Conservation (phyloP, 1,140 invertebrate genomes). For the Hycleus phaleratus region DNA sequence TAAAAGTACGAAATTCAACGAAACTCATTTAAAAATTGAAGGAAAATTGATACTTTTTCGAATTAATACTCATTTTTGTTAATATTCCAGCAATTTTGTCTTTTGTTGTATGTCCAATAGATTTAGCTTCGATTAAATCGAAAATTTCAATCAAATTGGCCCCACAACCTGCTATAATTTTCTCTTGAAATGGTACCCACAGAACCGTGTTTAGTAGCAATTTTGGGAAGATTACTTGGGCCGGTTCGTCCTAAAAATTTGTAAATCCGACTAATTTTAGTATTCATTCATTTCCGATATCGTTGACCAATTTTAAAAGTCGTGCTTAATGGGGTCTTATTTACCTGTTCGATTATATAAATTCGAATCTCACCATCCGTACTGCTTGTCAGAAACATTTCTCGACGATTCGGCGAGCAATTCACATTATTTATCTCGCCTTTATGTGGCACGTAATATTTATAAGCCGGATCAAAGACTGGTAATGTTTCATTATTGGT, state of each 20-base stretch:
- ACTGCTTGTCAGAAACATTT: constrained; percentile 34
- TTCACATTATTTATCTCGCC: constrained; percentile 31
- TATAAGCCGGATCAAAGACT: constrained; percentile 32
- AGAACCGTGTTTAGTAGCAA: constrained; percentile 17
- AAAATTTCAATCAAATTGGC: constrained; percentile 29
- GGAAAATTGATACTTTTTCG: constrained; percentile 1
- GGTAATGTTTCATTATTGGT: constrained; percentile 20
- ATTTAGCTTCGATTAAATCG: constrained; percentile 26
- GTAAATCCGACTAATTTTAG: too few relatives aligned
- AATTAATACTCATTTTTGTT: constrained; percentile 25
- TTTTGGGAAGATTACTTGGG: constrained; percentile 33
- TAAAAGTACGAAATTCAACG: constrained; percentile 19
- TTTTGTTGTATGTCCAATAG: constrained; percentile 19
- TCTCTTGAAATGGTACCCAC: constrained; percentile 35
- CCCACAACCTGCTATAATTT: constrained; percentile 32
- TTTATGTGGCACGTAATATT: constrained; percentile 35
- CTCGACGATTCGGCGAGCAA: constrained; percentile 32
- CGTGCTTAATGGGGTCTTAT: neutral
- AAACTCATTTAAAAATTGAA: constrained; percentile 1
- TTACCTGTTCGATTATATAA: constrained; percentile 34
- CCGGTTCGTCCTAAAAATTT: constrained; percentile 32
- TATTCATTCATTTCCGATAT: too few relatives aligned
- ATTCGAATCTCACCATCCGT: constrained; percentile 35
- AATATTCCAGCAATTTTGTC: constrained; percentile 17
- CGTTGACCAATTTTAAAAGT: neutral